Percentiles rank a stretch among this genome's conserved stretches.
Conservation (phyloP, 2,888 invertebrate genomes). For the Aphidoletes aphidimyza region DNA sequence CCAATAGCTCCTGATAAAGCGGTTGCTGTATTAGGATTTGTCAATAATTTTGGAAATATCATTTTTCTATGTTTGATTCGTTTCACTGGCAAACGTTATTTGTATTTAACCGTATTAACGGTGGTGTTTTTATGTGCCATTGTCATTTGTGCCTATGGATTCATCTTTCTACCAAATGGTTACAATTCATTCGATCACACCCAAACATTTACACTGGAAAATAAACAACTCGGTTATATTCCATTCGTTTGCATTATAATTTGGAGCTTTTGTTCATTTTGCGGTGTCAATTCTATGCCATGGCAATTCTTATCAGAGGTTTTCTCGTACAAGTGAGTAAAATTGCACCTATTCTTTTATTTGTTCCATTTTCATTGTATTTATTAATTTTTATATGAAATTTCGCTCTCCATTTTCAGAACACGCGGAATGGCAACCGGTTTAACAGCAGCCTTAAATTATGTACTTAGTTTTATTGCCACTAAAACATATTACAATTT, state of each 20-base stretch:
- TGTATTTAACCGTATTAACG: neutral
- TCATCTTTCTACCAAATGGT: neutral
- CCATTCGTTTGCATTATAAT: neutral
- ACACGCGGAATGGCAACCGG: slow-evolving; percentile 68
- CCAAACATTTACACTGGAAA: neutral
- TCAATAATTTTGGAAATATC: slow-evolving; percentile 67
- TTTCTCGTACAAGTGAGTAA: neutral
- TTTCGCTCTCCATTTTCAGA: neutral
- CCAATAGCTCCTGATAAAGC: slow-evolving; percentile 65
- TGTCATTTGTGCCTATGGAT: neutral
- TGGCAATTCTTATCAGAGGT: slow-evolving; percentile 6
- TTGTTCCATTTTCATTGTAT: neutral
- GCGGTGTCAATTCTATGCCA: neutral
- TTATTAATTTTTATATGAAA: neutral
- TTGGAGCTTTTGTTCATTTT: neutral
- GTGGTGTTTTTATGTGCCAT: neutral
- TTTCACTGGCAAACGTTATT: slow-evolving; percentile 32
- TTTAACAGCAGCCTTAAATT: slow-evolving; percentile 69
- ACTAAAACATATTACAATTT: slow-evolving; percentile 70
- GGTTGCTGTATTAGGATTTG: slow-evolving; percentile 70
- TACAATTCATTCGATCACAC: slow-evolving; percentile 7
- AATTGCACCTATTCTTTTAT: neutral
- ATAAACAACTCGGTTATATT: neutral
- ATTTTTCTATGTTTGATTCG: slow-evolving; percentile 68
- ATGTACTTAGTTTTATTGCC: slow-evolving; percentile 68